Evolutionary conservation across 2,797 vertebrate genomes (phyloP).

Genomic region (Antrozous pallidus): DNA sequence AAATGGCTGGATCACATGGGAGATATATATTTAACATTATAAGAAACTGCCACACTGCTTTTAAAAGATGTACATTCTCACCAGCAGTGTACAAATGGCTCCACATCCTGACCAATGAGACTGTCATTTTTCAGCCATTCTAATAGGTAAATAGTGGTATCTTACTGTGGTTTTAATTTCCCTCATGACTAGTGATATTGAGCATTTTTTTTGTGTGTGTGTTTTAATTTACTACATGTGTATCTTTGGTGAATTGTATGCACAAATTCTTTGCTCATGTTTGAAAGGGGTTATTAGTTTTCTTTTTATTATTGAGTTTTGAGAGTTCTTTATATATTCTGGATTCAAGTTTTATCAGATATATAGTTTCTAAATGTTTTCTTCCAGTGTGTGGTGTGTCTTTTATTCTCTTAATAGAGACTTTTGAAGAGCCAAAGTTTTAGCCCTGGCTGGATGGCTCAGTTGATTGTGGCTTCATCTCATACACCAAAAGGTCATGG

Average conservation of each 20-base stretch:
- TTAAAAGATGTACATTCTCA: not conserved
- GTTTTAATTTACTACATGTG: not conserved
- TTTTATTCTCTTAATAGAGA: not conserved
- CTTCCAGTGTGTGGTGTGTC: not conserved
- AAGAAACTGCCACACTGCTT: not conserved
- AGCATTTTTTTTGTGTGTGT: not conserved
- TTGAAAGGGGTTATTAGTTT: not conserved
- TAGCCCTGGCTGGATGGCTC: not conserved
- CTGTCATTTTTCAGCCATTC: not conserved
- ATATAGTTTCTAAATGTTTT: not conserved
- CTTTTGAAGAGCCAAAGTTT: not conserved
- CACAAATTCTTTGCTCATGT: not conserved
- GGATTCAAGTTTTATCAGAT: not conserved
- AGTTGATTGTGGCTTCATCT: not conserved
- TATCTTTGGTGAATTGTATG: not conserved
- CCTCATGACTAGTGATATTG: not conserved
- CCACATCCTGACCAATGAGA: too few species aligned
- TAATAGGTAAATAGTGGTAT: accelerated
- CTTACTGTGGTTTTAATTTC: not conserved
- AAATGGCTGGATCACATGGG: not conserved
- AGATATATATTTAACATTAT: not conserved
- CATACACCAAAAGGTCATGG: not conserved
- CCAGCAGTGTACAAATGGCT: not conserved
- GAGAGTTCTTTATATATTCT: not conserved
- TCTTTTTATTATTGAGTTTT: not conserved